phyloP scores from a whole-genome alignment of 2,888 invertebrate species.

The Phytoseiulus persimilis region DNA sequence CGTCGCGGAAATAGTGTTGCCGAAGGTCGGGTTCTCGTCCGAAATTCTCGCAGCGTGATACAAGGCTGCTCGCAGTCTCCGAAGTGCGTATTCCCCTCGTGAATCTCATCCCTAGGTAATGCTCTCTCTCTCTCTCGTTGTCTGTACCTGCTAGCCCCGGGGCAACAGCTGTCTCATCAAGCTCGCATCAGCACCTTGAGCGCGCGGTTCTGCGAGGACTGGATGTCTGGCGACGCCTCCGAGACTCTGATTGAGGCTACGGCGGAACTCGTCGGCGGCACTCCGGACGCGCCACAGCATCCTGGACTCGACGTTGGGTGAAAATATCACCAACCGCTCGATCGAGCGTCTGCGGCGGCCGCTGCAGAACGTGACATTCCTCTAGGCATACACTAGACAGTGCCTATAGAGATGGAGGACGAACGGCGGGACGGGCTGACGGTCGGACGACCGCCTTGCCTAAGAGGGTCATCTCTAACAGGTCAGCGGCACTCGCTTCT shows the following conservation, averaged over 20 bases:
- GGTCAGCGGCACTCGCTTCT: not conserved
- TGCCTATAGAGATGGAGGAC: not conserved
- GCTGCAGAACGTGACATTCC: not conserved
- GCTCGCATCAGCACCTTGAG: slow-evolving; percentile 23
- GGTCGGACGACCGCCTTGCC: not conserved
- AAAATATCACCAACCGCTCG: not conserved
- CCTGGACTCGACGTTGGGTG: not conserved
- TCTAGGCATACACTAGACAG: not conserved
- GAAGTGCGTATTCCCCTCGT: not conserved
- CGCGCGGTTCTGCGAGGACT: not conserved
- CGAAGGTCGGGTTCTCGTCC: not conserved
- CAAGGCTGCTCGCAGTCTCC: not conserved
- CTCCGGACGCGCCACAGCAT: not conserved
- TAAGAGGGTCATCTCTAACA: not conserved
- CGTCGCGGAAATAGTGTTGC: too few relatives aligned
- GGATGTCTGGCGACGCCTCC: not conserved
- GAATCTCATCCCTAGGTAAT: not conserved
- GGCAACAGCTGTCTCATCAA: slow-evolving; percentile 35
- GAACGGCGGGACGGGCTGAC: not conserved
- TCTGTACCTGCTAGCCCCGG: not conserved
- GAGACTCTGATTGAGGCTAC: not conserved
- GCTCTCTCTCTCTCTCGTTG: not conserved
- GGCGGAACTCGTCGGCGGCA: not conserved
- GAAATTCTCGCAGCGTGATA: too few relatives aligned
- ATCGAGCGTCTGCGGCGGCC: not conserved